Percentiles rank a stretch among this genome's conserved stretches.
Evolutionary conservation across 1,140 invertebrate genomes (phyloP).

Genomic region (Trachymyrmex septentrionalis): DNA sequence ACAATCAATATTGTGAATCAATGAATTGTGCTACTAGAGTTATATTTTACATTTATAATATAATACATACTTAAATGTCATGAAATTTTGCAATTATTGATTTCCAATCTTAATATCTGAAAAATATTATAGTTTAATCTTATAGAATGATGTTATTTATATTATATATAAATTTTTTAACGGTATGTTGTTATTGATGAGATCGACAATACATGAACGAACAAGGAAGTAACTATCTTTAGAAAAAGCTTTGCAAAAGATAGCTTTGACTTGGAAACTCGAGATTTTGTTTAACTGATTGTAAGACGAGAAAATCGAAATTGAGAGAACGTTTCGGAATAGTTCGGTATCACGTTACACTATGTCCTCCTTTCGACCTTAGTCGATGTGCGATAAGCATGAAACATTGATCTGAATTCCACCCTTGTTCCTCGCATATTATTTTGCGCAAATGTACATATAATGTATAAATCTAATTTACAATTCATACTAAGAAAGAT

Average conservation of each 20-base stretch:
- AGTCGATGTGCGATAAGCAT: constrained; percentile 49
- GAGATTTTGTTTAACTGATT: constrained; percentile 44
- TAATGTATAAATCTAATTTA: constrained; percentile 7
- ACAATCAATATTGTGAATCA: too few relatives aligned
- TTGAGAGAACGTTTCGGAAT: constrained; percentile 35
- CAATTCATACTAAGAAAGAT: not conserved
- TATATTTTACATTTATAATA: too few relatives aligned
- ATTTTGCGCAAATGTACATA: not conserved
- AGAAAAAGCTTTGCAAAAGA: constrained; percentile 9
- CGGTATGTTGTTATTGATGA: not conserved
- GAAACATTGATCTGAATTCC: constrained; percentile 59
- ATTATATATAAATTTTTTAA: not conserved
- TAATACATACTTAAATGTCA: too few relatives aligned
- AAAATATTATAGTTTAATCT: not conserved
- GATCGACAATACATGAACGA: not conserved
- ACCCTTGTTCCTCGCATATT: not conserved
- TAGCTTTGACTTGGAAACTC: constrained; percentile 31
- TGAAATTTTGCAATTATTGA: not conserved
- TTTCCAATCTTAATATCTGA: constrained; percentile 5
- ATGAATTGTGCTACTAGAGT: too few relatives aligned
- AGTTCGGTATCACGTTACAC: constrained; percentile 6
- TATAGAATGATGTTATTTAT: not conserved
- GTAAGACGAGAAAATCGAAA: constrained; percentile 50
- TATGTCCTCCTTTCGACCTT: constrained; percentile 34
- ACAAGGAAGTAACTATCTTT: constrained; percentile 10